Base-by-base conservation (phyloP, 2,797 vertebrate genomes). In the Arrhamphus sclerolepis region DNA sequence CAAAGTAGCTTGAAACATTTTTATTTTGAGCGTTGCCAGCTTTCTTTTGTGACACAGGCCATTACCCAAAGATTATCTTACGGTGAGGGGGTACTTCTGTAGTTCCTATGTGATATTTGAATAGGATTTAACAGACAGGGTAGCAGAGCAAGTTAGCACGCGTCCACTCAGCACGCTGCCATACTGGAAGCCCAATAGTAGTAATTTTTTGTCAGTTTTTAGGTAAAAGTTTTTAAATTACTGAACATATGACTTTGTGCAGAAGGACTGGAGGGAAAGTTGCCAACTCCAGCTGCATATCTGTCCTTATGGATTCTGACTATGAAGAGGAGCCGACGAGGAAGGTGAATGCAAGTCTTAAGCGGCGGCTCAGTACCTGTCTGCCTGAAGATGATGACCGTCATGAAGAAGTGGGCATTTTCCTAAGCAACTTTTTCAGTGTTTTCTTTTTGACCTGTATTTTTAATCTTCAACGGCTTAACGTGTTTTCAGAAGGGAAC, bases 291-390 rank as follows among this genome's bases (percentile, higher is more conserved):
- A 76, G 85, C 65, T 77, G 90, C 17, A 62, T 87, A 29, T 78
- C 90, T 0, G 64, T 88, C 50, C 91, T 59, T 7, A 38, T 93
- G 70, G 98, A 99, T 85, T 98, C 97, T 7, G 98, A 99, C 85
- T 95, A 94, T 1, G 97, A 99, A 17, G 98, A 99, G 41, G 98
- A 99, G 72, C 83, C 82, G 0, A 76, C 78, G 71, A 95, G 95
- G 84, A 97, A 94, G 46, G 67, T 66, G 4, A 89, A 70, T 7
- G 72, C 89, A 19, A 86, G 86, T 72, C 87, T 92, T 21, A 95
- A 90, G 79, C 94, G 93, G 42, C 94, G 92, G 66, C 48, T 93
- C 57, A 94, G 92, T 86, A 93, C 90, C 70, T 73, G 92, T 14
- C 79, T 88, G 31, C 52, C 78, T 68, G 96, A 87, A 19, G 92